Base-by-base conservation (phyloP, 2,797 vertebrate species). In the Enteromius paludinosus region DNA sequence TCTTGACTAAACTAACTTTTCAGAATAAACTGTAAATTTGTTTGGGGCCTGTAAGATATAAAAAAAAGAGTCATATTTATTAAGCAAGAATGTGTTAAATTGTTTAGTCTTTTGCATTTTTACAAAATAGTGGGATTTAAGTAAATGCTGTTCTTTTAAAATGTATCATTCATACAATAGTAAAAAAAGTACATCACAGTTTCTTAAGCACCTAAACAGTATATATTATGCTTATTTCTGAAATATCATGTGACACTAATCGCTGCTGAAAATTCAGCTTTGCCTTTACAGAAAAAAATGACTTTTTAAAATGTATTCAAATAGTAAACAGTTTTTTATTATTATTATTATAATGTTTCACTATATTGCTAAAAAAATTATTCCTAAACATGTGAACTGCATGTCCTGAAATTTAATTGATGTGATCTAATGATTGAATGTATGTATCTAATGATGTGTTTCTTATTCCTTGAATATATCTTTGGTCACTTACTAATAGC, bases 401-500 rank as follows among this genome's bases (percentile, higher is more conserved):
- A 17, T 54, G 43, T 20, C 18, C 54, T 72, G 59, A 11, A 49
- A 41, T 38, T 23, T 56, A 5, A 66, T 68, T 75, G 12, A 45
- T 45, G 43, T 45, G 41, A 45, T 45, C 43, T 45, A 45, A 45
- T 45, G 12, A 45, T 45, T 14, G 14, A 82, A 82, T 72, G 18
- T 49, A n/a, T 38, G 15, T 41, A n/a, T 65, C 8, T 64, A 64
- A 28, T 54, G 10, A 61, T 47, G n/a, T 80, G 20, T 62, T 72
- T 8, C 28, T 74, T 9, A 52, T 45, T 33, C 23, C 28, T 30
- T 54, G 10, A 73, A 71, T 71, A 18, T 59, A 41, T 9, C 11
- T 23, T 17, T n/a, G 43, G 17, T 41, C 17, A 23, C n/a, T 68
- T 56, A 80, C 78, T 86, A 76, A 80, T 70, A 38, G 54, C 81